These are phyloP conservation scores for Margarornis squamiger DNA, from an alignment of 2,797 vertebrate species.

Conservation along the genomic window DNA sequence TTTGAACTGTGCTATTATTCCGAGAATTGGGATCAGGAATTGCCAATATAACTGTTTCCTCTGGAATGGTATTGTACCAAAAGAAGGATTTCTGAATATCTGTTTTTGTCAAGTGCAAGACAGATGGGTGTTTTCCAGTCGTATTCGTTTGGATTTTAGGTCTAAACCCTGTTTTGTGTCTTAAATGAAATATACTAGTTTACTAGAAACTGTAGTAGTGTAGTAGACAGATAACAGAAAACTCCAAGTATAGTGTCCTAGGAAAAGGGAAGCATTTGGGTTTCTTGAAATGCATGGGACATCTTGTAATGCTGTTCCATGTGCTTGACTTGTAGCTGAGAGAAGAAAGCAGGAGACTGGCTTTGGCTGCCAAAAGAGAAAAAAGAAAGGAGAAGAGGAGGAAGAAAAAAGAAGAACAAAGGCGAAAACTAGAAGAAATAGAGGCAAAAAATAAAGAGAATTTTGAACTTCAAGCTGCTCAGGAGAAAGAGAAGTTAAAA, in stretches of 20 bases:
- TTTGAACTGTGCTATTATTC: background rate
- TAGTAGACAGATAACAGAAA: background rate
- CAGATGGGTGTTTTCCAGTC: background rate
- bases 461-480: conserved; percentile 81
- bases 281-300: background rate
- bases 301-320: background rate
- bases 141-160: accelerated
- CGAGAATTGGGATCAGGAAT: background rate
- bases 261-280: background rate
- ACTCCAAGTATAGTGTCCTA: accelerated
- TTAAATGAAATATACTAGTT: background rate
- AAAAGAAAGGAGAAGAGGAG: conserved; percentile 84
- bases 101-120: background rate
- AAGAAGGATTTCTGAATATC: background rate
- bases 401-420: conserved; percentile 85
- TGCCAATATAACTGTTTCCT: accelerated
- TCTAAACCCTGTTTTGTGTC: background rate
- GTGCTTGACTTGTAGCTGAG: conserved; percentile 71
- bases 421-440: conserved; percentile 83
- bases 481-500: conserved; percentile 83
- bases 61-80: background rate
- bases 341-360: conserved; percentile 82
- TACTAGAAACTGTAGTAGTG: background rate
- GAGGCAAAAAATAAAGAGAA: conserved; percentile 85
- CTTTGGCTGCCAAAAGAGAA: conserved; percentile 84